Percentiles rank a stretch among this genome's conserved stretches.
phyloP scores from a whole-genome alignment of 2,888 invertebrate genomes.

The Capitulum mitella region DNA sequence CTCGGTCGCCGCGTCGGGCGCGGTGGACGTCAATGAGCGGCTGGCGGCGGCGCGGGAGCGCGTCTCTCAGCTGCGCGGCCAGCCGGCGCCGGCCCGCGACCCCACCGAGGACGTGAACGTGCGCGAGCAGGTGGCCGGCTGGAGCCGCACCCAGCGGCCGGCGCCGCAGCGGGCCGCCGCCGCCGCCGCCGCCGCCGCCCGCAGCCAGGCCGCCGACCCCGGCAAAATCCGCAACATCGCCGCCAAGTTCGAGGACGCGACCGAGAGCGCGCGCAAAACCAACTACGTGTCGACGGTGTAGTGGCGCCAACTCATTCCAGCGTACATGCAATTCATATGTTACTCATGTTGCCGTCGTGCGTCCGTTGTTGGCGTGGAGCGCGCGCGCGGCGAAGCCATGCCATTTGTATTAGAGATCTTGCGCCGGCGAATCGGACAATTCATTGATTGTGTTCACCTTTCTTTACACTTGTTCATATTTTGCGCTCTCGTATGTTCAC shows the following conservation, averaged over 20 bases:
- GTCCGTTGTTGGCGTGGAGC: background rate
- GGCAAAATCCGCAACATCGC: constrained; percentile 65
- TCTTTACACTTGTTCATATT: background rate
- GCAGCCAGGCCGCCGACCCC: constrained; percentile 26
- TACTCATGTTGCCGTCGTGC: background rate
- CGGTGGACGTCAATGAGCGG: constrained; percentile 49
- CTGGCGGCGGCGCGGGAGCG: constrained; percentile 11
- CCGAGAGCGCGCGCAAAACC: background rate
- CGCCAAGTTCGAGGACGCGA: constrained; percentile 61
- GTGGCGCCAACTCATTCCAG: background rate
- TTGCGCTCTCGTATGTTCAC: background rate
- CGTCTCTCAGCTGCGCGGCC: constrained; percentile 26
- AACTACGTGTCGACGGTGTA: background rate
- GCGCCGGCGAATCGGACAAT: background rate
- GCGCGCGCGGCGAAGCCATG: background rate
- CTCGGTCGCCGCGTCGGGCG: constrained; percentile 40
- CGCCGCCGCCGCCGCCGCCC: constrained; percentile 21
- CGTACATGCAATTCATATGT: background rate
- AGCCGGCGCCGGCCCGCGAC: constrained; percentile 27
- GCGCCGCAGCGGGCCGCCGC: constrained; percentile 27
- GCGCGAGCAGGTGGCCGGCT: constrained; percentile 40
- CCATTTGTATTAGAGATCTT: background rate
- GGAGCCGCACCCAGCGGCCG: constrained; percentile 43
- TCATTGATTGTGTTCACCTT: background rate
- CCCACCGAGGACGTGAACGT: constrained; percentile 40